Conservation (phyloP, 2,888 invertebrate species). For the Poecilobothrus nobilitatus region DNA sequence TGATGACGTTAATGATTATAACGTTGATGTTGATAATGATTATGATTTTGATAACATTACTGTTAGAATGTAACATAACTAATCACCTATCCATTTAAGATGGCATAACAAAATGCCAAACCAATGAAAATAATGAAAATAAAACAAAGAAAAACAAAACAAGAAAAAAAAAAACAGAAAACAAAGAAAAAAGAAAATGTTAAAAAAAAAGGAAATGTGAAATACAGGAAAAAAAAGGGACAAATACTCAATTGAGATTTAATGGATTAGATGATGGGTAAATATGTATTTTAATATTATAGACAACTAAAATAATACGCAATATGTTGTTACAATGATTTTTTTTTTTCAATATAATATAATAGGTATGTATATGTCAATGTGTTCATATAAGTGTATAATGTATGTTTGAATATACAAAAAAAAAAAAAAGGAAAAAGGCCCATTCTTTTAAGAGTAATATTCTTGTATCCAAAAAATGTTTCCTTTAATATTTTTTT, state of each 20-base stretch:
- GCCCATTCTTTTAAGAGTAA: no score
- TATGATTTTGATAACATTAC: neutral
- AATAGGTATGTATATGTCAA: no score
- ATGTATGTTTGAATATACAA: no score
- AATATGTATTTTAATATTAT: neutral
- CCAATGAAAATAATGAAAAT: neutral
- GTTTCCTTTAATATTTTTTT: no score
- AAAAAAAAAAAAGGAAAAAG: no score
- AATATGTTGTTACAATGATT: no score
- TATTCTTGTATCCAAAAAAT: no score
- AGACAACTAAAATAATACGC: neutral
- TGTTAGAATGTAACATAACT: neutral
- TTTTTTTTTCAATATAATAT: no score
- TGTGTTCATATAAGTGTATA: no score
- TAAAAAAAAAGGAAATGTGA: no score
- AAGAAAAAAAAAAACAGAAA: neutral
- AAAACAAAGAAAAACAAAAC: neutral
- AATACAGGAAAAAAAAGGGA: neutral
- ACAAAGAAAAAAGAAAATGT: no score
- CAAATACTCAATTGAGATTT: neutral
- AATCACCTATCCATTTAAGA: neutral
- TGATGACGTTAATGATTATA: neutral
- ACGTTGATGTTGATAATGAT: neutral
- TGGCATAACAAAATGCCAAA: neutral
- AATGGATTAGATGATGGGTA: constrained; percentile 4